A percentile compares a stretch with the other conserved stretches of the same genome.
Conservation (phyloP, 1,140 invertebrate species). For the Tyrophagus putrescentiae region DNA sequence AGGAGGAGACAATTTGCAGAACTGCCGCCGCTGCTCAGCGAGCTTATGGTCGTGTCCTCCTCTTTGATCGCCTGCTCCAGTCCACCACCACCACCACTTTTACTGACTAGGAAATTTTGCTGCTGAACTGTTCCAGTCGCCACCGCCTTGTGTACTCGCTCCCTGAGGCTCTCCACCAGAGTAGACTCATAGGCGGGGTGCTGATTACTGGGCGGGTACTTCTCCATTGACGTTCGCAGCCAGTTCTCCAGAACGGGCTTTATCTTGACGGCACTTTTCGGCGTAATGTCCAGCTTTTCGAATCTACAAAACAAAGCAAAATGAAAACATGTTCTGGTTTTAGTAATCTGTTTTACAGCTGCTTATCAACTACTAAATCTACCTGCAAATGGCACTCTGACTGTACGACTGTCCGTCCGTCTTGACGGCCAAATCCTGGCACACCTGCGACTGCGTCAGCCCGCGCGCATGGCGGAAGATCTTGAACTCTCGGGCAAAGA, state of each 20-base stretch:
- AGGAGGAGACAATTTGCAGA: too few relatives aligned
- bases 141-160: too few relatives aligned
- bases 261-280: conserved; percentile 97
- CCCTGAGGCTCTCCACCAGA: too few relatives aligned
- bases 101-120: neutral
- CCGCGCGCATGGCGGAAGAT: conserved; percentile 76
- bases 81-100: neutral
- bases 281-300: conserved; percentile 97
- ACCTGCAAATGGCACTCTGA: conserved; percentile 98
- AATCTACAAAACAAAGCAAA: conserved; percentile 50
- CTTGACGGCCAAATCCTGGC: conserved; percentile 70
- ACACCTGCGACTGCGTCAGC: conserved; percentile 88
- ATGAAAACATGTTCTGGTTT: conserved; percentile 22
- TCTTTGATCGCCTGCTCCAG: neutral
- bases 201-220: conserved; percentile 65
- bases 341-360: neutral
- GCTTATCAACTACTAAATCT: conserved; percentile 28
- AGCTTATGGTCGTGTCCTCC: neutral
- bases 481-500: conserved; percentile 95
- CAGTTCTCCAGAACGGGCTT: conserved; percentile 92
- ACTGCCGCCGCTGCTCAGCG: neutral
- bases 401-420: conserved; percentile 94
- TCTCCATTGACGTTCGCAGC: conserved; percentile 96
- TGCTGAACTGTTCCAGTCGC: neutral
- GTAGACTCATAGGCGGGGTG: too few relatives aligned